Percentiles rank a stretch among this genome's conserved stretches.
Evolutionary conservation across 2,113 vertebrate species (phyloP).

Genomic region (Pelecanus crispus): DNA sequence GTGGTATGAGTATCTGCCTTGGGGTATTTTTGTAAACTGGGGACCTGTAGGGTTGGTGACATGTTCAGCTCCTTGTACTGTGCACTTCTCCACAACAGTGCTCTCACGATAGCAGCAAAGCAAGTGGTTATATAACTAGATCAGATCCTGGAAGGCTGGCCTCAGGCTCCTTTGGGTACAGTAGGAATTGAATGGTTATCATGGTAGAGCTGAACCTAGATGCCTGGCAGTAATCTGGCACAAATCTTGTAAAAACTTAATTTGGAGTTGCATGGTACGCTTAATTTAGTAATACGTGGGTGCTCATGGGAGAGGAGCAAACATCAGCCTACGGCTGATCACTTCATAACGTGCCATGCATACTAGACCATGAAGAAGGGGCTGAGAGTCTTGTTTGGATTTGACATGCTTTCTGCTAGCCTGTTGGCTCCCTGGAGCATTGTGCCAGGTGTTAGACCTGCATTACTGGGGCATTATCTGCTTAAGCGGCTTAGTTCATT

Average conservation of each 20-base stretch:
- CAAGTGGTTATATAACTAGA: rapidly evolving
- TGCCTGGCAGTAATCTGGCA: not conserved
- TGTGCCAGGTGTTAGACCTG: not conserved
- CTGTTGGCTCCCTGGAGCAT: not conserved
- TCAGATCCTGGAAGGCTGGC: not conserved
- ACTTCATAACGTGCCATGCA: not conserved
- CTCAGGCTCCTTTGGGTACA: not conserved
- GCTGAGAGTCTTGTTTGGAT: not conserved
- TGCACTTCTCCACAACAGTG: not conserved
- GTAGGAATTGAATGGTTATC: not conserved
- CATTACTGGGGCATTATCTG: not conserved
- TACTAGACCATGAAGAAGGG: not conserved
- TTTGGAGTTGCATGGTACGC: not conserved
- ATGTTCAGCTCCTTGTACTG: not conserved
- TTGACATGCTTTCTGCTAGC: not conserved
- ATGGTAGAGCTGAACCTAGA: not conserved
- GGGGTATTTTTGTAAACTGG: not conserved
- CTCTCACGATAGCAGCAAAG: not conserved
- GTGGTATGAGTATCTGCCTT: not conserved
- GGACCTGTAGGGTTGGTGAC: not conserved
- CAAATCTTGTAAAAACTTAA: not conserved
- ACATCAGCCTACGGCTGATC: rapidly evolving
- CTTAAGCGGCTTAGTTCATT: not conserved
- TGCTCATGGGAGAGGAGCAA: not conserved
- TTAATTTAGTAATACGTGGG: not conserved